Base-by-base conservation (phyloP, 1,140 invertebrate genomes). In the Parapsyche elsis region DNA sequence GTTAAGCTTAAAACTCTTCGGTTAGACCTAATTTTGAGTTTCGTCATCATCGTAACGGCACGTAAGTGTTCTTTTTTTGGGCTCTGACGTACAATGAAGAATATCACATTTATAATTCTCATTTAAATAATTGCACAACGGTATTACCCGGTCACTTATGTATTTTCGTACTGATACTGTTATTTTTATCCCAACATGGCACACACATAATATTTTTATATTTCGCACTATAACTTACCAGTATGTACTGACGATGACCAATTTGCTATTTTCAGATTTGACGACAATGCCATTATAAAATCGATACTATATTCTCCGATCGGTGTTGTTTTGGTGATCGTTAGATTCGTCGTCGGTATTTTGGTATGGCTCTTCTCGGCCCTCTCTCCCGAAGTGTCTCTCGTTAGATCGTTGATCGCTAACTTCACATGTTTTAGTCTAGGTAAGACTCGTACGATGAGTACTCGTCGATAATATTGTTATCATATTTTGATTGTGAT, bases 301-400 rank as follows among this genome's bases (percentile, higher is more conserved):
- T 87, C 90, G 81, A 76, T 91, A 5, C 83, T 90, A 78, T 91
- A 90, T 85, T 84, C 89, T 81, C 91, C 91, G 26, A 83, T 91
- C 84, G 91, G 90, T 71, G 78, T 90, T 67, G 67, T 90, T 30
- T 84, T 91, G 44, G 85, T 90, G 84, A 61, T 87, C 46, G 81
- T 90, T 76, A 86, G 91, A 83, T 84, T 86, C 76, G 81, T 90
- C 59, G 79, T 91, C 77, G 88, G 86, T 24, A 84, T 91, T 75
- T 81, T 89, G 81, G 84, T 91, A 67, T 89, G 90, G 86, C 84
- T 91, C 49, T 86, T 90, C 45, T 88, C 88, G 21, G 88, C 89
- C 76, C 84, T 90, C 83, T 85, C 91, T 80, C 89, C 90, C 59
- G 88, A 91, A 84, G 88, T 88, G 83, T 89, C 87, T 19, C 86